A percentile compares a stretch with the other conserved stretches of the same genome.
These are phyloP conservation scores for Sus cebifrons DNA, from an alignment of 2,797 vertebrate genomes.

Conservation along the genomic window DNA sequence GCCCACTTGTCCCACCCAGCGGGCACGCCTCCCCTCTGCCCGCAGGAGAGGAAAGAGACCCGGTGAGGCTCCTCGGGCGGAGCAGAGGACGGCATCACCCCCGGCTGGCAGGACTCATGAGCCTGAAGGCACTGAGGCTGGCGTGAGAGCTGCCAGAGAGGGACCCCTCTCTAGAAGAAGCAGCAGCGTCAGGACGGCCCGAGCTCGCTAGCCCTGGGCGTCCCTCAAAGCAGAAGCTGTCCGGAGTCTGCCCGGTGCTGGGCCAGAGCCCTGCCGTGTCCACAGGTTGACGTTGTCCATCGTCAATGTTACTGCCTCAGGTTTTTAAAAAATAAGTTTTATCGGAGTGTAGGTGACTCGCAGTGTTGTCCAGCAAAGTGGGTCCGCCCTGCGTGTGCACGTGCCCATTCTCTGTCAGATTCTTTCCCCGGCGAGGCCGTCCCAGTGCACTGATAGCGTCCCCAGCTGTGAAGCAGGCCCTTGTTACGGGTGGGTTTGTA, in stretches of 20 bases:
- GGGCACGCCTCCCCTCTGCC: neutral
- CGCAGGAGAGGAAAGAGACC: rapidly evolving
- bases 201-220: neutral
- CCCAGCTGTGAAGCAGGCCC: no score
- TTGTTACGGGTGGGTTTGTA: no score
- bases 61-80: rapidly evolving
- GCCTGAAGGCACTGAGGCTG: neutral
- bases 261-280: neutral
- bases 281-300: neutral
- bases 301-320: no score
- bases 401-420: no score
- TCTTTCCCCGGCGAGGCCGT: no score
- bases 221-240: neutral
- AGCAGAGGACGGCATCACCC: neutral
- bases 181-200: neutral
- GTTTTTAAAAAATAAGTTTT: no score
- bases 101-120: neutral
- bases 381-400: no score
- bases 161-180: neutral
- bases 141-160: neutral
- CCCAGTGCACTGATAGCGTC: no score
- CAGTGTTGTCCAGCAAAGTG: no score
- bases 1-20: neutral
- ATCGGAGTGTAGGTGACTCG: no score
- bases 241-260: rapidly evolving